Percentiles rank a stretch among this genome's conserved stretches.
Evolutionary conservation across 2,797 vertebrate species (phyloP).

Genomic region (Mionectes olivaceus): DNA sequence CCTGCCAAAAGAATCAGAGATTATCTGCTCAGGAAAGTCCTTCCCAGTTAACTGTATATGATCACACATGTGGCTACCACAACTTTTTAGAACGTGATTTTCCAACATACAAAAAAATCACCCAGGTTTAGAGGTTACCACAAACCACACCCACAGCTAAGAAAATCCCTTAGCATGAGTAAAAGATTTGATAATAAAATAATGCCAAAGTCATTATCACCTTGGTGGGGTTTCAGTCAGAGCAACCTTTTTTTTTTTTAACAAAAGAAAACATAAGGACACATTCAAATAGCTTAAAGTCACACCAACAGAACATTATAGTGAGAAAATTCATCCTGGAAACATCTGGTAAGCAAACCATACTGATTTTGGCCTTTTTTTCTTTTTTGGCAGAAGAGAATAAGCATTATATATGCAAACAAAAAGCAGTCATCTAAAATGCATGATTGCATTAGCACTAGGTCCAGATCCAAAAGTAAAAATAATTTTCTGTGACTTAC

Average conservation of each 20-base stretch:
- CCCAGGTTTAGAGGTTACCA: neutral
- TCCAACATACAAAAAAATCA: neutral
- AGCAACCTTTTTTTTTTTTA: neutral
- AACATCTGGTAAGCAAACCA: neutral
- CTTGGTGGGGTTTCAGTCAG: neutral
- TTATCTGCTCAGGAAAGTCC: neutral
- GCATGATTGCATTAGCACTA: neutral
- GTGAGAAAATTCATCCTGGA: neutral
- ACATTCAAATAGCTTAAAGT: neutral
- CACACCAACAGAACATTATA: neutral
- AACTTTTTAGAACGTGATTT: neutral
- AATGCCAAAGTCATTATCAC: neutral
- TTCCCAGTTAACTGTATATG: neutral
- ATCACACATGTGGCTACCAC: neutral
- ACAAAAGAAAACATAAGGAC: neutral
- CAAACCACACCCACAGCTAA: neutral
- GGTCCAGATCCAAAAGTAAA: conserved; percentile 8
- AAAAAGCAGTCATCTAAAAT: neutral
- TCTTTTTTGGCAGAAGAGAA: neutral
- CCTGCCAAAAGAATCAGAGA: neutral
- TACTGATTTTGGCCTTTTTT: neutral
- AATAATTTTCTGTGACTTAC: conserved; percentile 80
- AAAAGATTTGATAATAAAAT: neutral
- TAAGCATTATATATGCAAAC: neutral
- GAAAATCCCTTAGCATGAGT: neutral